These are phyloP conservation scores for Hyposoter dolosus DNA, from an alignment of 2,888 invertebrate genomes.

Conservation along the genomic window DNA sequence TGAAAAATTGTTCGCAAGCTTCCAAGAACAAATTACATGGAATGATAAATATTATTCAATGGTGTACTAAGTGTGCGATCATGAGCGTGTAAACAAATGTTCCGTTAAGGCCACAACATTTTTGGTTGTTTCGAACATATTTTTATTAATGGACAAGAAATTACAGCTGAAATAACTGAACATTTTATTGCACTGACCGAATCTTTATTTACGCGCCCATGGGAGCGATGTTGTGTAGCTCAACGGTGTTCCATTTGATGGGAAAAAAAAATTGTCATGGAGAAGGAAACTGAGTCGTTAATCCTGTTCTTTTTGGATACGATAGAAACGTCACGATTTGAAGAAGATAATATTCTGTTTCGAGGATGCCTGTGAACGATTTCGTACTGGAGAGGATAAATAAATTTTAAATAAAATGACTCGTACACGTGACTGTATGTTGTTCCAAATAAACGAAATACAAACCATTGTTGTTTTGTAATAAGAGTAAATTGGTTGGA, in stretches of 20 bases:
- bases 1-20: constrained; percentile 63
- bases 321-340: constrained; percentile 38
- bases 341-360: constrained; percentile 41
- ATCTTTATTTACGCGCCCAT: constrained; percentile 4
- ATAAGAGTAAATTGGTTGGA: constrained; percentile 50
- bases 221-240: neutral
- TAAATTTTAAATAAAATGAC: constrained; percentile 50
- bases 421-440: constrained; percentile 79
- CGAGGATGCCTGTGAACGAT: constrained; percentile 65
- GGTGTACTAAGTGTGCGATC: neutral
- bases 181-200: constrained; percentile 6
- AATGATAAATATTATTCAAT: neutral
- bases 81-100: neutral
- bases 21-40: constrained; percentile 44
- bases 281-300: constrained; percentile 26
- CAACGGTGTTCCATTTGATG: neutral
- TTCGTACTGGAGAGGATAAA: constrained; percentile 48
- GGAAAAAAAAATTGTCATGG: constrained; percentile 21
- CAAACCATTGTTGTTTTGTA: constrained; percentile 80
- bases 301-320: constrained; percentile 15
- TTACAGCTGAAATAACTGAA: neutral
- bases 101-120: constrained; percentile 2
- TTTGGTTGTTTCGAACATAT: constrained; percentile 9
- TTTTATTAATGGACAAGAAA: constrained; percentile 9
- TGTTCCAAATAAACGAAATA: constrained; percentile 79